Conservation (phyloP, 1,140 invertebrate genomes). For the Yoshiicerus persimilis region DNA sequence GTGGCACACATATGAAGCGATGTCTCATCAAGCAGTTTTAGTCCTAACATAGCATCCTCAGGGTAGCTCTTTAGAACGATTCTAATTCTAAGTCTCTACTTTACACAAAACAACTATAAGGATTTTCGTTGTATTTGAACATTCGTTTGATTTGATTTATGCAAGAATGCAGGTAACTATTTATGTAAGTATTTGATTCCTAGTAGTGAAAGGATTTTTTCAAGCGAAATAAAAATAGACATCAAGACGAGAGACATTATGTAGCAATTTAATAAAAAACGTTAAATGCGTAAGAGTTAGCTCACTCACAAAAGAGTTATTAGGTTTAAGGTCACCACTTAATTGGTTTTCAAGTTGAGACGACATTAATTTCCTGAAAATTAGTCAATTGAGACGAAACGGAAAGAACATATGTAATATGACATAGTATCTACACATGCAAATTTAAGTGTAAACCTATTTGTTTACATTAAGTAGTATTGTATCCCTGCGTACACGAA, state of each 20-base stretch:
- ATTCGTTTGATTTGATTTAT: background rate
- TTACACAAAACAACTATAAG: background rate
- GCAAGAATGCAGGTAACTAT: background rate
- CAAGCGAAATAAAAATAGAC: background rate
- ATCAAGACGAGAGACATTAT: background rate
- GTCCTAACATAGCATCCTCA: background rate
- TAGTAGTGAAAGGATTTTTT: background rate
- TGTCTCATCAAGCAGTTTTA: too few species aligned
- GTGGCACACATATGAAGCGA: background rate
- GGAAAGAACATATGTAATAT: background rate
- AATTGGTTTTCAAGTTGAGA: background rate
- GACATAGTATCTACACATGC: background rate
- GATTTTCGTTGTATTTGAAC: too few species aligned
- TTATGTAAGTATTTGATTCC: background rate
- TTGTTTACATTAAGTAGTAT: background rate
- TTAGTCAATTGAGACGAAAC: background rate
- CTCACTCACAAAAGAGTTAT: background rate
- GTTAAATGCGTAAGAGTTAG: background rate
- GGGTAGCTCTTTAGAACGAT: background rate
- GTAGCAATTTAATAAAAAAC: background rate
- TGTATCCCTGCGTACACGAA: background rate
- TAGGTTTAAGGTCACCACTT: background rate
- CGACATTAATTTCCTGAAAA: slow-evolving; percentile 17
- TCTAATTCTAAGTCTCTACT: background rate
- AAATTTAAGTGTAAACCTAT: background rate